Conservation (phyloP, 2,797 vertebrate genomes). For the Loriculus beryllinus region DNA sequence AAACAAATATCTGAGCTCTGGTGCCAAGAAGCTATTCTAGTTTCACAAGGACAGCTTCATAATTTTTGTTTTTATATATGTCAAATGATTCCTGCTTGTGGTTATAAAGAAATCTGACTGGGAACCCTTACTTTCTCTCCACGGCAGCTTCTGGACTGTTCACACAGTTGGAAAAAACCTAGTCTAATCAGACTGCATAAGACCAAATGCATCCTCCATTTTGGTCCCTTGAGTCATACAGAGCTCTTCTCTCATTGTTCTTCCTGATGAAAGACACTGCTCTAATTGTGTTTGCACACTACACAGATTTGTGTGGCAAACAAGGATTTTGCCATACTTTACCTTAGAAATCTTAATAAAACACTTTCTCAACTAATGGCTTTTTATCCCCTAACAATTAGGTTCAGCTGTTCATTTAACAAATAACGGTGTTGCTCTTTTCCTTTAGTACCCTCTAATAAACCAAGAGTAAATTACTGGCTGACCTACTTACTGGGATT, state of each 20-base stretch:
- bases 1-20: conserved; percentile 17
- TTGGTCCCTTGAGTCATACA: not conserved
- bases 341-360: not conserved
- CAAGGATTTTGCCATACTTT: not conserved
- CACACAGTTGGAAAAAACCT: not conserved
- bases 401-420: conserved; percentile 30
- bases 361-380: not conserved
- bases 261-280: not conserved
- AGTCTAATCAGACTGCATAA: not conserved
- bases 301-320: not conserved
- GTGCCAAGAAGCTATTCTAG: not conserved
- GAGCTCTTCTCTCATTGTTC: not conserved
- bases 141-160: not conserved
- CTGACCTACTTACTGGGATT: conserved; percentile 67
- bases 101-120: not conserved
- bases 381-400: not conserved
- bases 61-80: not conserved
- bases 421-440: conserved; percentile 34
- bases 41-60: conserved; percentile 7
- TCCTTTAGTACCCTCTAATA: conserved; percentile 51
- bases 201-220: not conserved
- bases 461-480: conserved; percentile 43
- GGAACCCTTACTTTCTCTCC: not conserved
- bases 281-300: not conserved
- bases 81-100: not conserved